phyloP scores from a whole-genome alignment of 2,797 vertebrate species.

The Sarcoramphus papa region DNA sequence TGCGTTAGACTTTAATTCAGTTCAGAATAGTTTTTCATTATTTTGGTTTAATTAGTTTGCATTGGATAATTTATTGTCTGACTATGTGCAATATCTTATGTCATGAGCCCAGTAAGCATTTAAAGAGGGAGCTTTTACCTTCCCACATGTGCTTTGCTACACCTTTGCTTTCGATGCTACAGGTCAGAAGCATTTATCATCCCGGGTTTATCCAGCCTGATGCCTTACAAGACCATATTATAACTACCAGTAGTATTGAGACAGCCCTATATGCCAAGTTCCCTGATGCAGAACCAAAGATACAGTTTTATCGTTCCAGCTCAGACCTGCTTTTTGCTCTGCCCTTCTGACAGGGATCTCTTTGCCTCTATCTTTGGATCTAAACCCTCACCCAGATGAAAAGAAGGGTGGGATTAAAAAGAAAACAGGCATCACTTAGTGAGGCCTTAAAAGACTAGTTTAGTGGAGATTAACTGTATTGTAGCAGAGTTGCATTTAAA shows the following conservation, averaged over 20 bases:
- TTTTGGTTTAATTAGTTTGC: not conserved
- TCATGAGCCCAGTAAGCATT: not conserved
- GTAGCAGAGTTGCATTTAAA: not conserved
- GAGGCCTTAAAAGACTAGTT: not conserved
- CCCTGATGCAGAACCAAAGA: not conserved
- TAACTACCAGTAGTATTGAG: not conserved
- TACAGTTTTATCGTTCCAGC: not conserved
- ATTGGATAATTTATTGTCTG: not conserved
- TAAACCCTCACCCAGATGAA: not conserved
- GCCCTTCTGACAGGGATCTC: not conserved
- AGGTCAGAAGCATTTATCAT: not conserved
- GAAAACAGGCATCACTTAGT: not conserved
- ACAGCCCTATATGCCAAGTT: not conserved
- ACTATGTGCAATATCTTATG: not conserved
- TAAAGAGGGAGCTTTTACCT: not conserved
- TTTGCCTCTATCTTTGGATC: not conserved
- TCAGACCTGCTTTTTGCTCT: not conserved
- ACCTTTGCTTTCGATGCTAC: not conserved
- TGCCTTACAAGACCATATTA: not conserved
- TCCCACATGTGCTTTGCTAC: not conserved
- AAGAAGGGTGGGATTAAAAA: not conserved
- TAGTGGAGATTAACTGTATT: not conserved
- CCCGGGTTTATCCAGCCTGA: not conserved
- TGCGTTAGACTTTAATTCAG: not conserved
- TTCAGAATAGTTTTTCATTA: not conserved